phyloP scores from a whole-genome alignment of 2,797 vertebrate genomes.

The Aselliscus stoliczkanus region DNA sequence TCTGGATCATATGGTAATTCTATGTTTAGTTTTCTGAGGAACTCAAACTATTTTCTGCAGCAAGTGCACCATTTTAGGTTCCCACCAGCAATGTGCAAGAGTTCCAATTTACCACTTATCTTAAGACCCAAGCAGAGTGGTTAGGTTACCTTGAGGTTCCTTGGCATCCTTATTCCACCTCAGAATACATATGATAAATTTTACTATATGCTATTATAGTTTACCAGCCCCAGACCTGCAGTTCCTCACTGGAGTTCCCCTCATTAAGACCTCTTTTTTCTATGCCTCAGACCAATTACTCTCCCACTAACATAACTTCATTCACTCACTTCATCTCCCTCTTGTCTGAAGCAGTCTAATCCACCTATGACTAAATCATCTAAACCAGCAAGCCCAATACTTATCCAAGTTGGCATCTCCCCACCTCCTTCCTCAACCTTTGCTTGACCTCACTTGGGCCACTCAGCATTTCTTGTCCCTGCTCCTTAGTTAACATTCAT shows the following conservation, averaged over 20 bases:
- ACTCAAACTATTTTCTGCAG: background rate
- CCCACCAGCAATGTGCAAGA: background rate
- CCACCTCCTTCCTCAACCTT: background rate
- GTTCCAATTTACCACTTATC: background rate
- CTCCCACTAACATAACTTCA: background rate
- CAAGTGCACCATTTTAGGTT: background rate
- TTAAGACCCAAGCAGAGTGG: background rate
- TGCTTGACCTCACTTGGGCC: background rate
- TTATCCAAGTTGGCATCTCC: background rate
- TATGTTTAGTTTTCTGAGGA: slow-evolving; percentile 41
- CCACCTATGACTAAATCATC: background rate
- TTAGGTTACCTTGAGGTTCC: background rate
- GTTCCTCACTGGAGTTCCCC: background rate
- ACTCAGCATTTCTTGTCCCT: background rate
- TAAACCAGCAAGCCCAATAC: background rate
- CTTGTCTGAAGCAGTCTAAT: background rate
- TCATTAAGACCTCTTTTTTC: background rate
- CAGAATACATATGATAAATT: background rate
- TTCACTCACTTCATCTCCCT: background rate
- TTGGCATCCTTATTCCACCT: background rate
- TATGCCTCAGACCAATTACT: background rate
- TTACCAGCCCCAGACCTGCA: background rate
- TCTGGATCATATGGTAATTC: slow-evolving; percentile 29
- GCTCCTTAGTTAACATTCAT: background rate
- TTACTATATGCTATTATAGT: background rate